phyloP scores from a whole-genome alignment of 2,888 invertebrate genomes.

The Phania funesta region DNA sequence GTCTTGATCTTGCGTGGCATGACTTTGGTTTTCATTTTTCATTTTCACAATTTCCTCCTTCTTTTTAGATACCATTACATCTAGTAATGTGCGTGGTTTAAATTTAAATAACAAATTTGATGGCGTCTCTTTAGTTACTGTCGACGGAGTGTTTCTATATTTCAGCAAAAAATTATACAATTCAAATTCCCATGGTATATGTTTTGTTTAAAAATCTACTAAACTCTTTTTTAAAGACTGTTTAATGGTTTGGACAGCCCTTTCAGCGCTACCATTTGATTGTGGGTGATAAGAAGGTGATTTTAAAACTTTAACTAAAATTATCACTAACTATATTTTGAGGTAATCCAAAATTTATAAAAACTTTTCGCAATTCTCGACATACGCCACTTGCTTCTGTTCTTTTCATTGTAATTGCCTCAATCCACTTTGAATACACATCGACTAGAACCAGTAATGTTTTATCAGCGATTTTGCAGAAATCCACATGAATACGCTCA shows the following conservation, averaged over 20 bases:
- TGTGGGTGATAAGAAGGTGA: constrained; percentile 24
- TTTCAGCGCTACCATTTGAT: constrained; percentile 19
- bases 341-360: constrained; percentile 34
- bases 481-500: constrained; percentile 41
- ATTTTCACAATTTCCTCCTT: neutral
- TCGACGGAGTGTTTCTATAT: constrained; percentile 13
- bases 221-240: constrained; percentile 7
- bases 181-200: constrained; percentile 10
- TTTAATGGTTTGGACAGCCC: constrained; percentile 43
- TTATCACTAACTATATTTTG: constrained; percentile 34
- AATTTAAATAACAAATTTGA: neutral
- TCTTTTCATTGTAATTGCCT: neutral
- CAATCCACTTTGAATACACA: constrained; percentile 41
- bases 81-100: constrained; percentile 10
- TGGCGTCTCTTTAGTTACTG: constrained; percentile 1
- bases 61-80: neutral
- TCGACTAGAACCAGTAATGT: constrained; percentile 15
- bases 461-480: constrained; percentile 35
- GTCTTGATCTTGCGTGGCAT: neutral
- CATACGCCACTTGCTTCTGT: neutral
- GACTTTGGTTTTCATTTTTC: neutral
- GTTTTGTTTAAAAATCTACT: constrained; percentile 13
- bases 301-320: constrained; percentile 8
- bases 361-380: constrained; percentile 1
- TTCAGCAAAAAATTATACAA: constrained; percentile 14